Conservation (phyloP, 2,113 vertebrate genomes). For the Macquaria ambigua region DNA sequence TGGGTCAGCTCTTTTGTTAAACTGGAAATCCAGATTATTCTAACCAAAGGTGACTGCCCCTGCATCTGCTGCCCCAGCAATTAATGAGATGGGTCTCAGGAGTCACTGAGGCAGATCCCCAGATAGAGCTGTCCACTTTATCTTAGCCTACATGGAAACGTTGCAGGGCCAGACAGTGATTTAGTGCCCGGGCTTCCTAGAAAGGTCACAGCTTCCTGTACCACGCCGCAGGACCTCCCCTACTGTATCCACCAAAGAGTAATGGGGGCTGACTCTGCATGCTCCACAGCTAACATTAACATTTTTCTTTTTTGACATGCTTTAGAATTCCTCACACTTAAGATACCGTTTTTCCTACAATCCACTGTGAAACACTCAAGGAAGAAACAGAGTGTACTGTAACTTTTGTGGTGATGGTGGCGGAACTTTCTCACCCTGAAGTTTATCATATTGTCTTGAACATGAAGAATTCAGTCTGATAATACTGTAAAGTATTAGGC, state of each 20-base stretch:
- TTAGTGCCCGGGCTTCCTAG: conserved; percentile 71
- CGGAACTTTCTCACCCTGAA: background rate
- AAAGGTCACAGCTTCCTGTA: conserved; percentile 84
- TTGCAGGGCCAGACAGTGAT: conserved; percentile 82
- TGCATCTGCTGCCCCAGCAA: conserved; percentile 77
- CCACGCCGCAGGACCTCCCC: conserved; percentile 75
- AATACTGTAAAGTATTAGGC: background rate
- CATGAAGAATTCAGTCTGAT: background rate
- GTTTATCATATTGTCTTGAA: background rate
- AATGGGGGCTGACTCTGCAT: conserved; percentile 72
- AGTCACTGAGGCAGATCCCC: conserved; percentile 80
- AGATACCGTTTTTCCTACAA: conserved; percentile 26
- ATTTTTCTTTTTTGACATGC: conserved; percentile 73
- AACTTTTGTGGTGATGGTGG: background rate
- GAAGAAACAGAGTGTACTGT: background rate
- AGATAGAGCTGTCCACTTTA: conserved; percentile 84
- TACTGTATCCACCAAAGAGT: conserved; percentile 68
- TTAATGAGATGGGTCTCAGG: conserved; percentile 82
- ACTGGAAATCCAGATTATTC: conserved; percentile 75
- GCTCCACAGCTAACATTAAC: conserved; percentile 68
- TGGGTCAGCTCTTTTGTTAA: conserved; percentile 69
- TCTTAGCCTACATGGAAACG: conserved; percentile 76
- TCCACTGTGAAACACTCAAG: background rate
- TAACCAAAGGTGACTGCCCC: conserved; percentile 81
- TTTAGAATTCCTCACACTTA: conserved; percentile 37